Base-by-base conservation (phyloP, 2,797 vertebrate species). In the Acanthurus leucopareius region DNA sequence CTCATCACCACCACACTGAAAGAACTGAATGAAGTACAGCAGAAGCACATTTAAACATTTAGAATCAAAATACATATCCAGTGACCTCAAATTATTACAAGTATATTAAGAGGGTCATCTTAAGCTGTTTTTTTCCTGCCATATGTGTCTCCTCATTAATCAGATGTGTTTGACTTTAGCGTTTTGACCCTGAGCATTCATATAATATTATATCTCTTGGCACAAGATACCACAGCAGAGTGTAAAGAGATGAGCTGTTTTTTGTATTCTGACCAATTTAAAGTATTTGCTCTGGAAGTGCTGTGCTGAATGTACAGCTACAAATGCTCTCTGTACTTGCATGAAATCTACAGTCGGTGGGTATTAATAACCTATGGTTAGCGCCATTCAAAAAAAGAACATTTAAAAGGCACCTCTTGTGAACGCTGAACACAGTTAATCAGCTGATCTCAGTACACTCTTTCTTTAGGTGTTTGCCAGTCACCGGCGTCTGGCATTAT, bases 401-500 rank as follows among this genome's bases (percentile, higher is more conserved):
- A 19, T 44, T 11, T 66, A 32, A 38, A 78, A 74, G 32, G 15
- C 3, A 15, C 5, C 11, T 78, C 11, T 11, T n/a, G 42, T 15
- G 66, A 10, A 68, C 57, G 32, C 51, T 57, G 54, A 47, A 10
- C 35, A 65, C 10, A 0, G n/a, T 17, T 56, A 22, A 72, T 42
- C 45, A 44, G 10, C 57, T 56, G 14, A 71, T 62, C 60, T 54
- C 3, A 5, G 6, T 17, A 32, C 42, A 10, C 35, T 28, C 11
- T 69, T 68, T 60, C 47, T 60, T 10, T 56, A 53, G 61, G n/a
- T 61, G 7, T 38, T 51, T n/a, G 8, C 14, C 48, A 35, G 58
- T 80, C 14, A 47, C 14, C 57, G 47, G 45, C 20, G n/a, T n/a
- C 19, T 5, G 10, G 14, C 20, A 10, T 62, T 67, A 54, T 60